A percentile compares a stretch with the other conserved stretches of the same genome.
Evolutionary conservation across 2,797 vertebrate genomes (phyloP).

Genomic region (Vespertilio murinus): DNA sequence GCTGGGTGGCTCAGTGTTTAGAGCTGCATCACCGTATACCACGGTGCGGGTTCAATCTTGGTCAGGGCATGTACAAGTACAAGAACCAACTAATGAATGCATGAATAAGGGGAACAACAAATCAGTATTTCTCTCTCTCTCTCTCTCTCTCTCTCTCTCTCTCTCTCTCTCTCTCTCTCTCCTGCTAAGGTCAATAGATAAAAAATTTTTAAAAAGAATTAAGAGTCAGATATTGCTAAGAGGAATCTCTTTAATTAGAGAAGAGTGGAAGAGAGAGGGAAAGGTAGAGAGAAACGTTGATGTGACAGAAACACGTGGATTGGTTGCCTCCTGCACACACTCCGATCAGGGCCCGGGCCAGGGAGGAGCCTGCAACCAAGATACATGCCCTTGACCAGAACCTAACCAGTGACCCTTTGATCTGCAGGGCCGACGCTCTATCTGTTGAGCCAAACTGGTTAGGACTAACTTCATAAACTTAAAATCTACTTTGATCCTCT

Average conservation of each 20-base stretch:
- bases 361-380: no score
- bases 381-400: no score
- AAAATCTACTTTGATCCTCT: background rate
- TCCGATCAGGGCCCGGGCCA: no score
- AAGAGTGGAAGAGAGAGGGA: no score
- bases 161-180: background rate
- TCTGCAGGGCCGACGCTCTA: no score
- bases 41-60: background rate
- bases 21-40: background rate
- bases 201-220: background rate
- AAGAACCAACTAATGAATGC: background rate
- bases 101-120: background rate
- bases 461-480: background rate
- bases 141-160: background rate
- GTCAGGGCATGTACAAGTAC: background rate
- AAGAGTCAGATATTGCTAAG: background rate
- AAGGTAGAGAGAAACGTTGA: no score
- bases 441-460: no score
- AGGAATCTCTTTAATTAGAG: conserved; percentile 8
- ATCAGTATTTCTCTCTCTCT: background rate
- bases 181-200: background rate
- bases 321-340: no score
- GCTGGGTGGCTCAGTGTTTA: background rate
- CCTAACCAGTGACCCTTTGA: no score
- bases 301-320: no score